These are phyloP conservation scores for Phocoena phocoena DNA, from an alignment of 2,113 vertebrate genomes.

Conservation along the genomic window DNA sequence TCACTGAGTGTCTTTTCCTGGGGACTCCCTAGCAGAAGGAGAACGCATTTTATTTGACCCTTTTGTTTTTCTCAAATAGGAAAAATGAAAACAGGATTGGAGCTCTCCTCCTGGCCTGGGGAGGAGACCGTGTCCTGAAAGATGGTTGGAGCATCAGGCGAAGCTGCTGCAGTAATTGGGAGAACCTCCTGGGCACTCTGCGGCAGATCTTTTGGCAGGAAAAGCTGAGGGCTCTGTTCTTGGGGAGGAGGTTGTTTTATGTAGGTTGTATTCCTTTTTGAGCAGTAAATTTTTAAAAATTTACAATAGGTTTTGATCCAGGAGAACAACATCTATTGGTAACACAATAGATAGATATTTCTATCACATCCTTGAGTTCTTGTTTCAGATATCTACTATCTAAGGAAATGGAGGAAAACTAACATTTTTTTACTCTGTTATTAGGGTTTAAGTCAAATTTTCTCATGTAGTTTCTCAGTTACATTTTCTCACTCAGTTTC, in stretches of 20 bases:
- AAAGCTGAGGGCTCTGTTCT: background rate
- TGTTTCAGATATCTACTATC: background rate
- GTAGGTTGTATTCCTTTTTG: background rate
- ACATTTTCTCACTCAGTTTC: background rate
- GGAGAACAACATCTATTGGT: background rate
- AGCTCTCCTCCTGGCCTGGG: background rate
- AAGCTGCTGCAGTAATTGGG: background rate
- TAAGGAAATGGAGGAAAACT: background rate
- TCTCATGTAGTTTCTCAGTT: background rate
- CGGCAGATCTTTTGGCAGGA: background rate
- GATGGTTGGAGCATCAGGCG: too few relatives aligned
- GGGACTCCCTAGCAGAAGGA: background rate
- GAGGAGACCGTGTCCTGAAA: background rate
- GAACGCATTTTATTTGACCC: conserved; percentile 48
- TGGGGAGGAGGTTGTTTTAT: background rate
- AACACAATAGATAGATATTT: background rate
- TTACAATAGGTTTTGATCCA: background rate
- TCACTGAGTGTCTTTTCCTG: background rate
- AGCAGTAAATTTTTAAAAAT: background rate
- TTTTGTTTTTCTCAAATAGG: conserved; percentile 36
- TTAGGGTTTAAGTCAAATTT: background rate
- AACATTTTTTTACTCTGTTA: background rate
- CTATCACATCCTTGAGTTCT: background rate
- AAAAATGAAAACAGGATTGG: background rate
- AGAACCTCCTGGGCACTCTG: background rate